Percentiles rank a stretch among this genome's conserved stretches.
These are phyloP conservation scores for Drosophila subobscura DNA, from an alignment of 1,140 invertebrate species.

Conservation along the genomic window DNA sequence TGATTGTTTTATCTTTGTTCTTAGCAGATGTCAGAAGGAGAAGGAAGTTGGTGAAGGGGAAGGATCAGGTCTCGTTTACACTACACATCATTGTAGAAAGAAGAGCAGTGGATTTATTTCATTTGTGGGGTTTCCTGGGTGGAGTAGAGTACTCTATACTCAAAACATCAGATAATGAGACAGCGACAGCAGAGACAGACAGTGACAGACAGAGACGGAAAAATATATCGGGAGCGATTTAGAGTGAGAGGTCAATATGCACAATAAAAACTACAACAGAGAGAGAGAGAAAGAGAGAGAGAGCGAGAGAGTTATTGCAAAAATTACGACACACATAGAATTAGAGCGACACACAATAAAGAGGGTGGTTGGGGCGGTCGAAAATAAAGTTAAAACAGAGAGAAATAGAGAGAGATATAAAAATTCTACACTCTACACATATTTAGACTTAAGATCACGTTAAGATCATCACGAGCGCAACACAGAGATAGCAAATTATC, in stretches of 20 bases:
- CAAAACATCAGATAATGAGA: slow-evolving; percentile 1
- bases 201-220: slow-evolving; percentile 12
- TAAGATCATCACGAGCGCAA: slow-evolving; percentile 81
- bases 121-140: slow-evolving; percentile 12
- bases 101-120: slow-evolving; percentile 20
- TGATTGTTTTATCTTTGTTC: no score
- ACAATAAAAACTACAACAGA: slow-evolving; percentile 39
- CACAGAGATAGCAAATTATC: slow-evolving; percentile 71
- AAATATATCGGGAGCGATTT: slow-evolving; percentile 5
- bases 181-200: slow-evolving; percentile 35
- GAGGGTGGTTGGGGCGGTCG: no score
- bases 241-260: slow-evolving; percentile 15
- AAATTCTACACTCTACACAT: slow-evolving; percentile 72
- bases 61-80: no score
- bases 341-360: slow-evolving; percentile 46
- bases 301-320: slow-evolving; percentile 48
- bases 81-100: slow-evolving; percentile 27
- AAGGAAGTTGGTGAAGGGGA: no score
- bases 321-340: slow-evolving; percentile 64
- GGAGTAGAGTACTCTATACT: background rate
- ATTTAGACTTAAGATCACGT: slow-evolving; percentile 79
- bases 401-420: slow-evolving; percentile 26
- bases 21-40: background rate
- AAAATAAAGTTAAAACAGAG: background rate
- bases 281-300: slow-evolving; percentile 39